Evolutionary conservation across 2,113 vertebrate species (phyloP), one percentile per base, ranked within the genome.

Genomic region (Acanthochromis polyacanthus): DNA sequence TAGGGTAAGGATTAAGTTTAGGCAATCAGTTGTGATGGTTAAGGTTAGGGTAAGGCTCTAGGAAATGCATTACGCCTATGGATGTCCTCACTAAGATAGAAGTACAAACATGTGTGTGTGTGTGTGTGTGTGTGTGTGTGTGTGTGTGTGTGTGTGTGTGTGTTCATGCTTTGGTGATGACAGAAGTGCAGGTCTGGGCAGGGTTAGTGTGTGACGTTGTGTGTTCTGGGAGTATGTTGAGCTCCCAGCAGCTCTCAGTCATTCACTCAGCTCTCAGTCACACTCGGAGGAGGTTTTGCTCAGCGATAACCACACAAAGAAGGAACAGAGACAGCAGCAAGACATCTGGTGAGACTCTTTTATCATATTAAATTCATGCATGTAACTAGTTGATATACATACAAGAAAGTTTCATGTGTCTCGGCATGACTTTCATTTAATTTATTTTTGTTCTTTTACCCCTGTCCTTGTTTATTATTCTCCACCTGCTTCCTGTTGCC

Each of bases 101-200:
- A n/a, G n/a, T n/a, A n/a, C n/a, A n/a, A n/a, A n/a, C n/a, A n/a
- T n/a, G n/a, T n/a, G n/a, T n/a, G 0, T 53, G 52, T 80, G 61
- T 62, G 57, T 67, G 57, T 40, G 32, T 53, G 23, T 65, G 52
- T 71, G 48, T 73, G 66, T 5, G 0, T 55, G 52, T 80, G 61
- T 62, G 57, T 67, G 57, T 40, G 32, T 53, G 23, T 65, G 52
- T 71, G 48, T 36, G 32, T 67, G 71, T 66, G 61, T 32, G 68
- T 60, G 77, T 63, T 17, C 81, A 53, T 57, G 72, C 28, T n/a
- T 7, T 38, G 30, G 50, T 89, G 88, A 83, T 51, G 69, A 78
- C 81, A 55, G 59, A 40, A 0, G 25, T 46, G 75, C 88, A 88
- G 72, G 84, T 91, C 58, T 0, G 56, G 82, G 79, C 86, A 88